These are phyloP conservation scores for Phyllotreta cruciferae DNA, from an alignment of 2,888 invertebrate genomes.

Conservation along the genomic window DNA sequence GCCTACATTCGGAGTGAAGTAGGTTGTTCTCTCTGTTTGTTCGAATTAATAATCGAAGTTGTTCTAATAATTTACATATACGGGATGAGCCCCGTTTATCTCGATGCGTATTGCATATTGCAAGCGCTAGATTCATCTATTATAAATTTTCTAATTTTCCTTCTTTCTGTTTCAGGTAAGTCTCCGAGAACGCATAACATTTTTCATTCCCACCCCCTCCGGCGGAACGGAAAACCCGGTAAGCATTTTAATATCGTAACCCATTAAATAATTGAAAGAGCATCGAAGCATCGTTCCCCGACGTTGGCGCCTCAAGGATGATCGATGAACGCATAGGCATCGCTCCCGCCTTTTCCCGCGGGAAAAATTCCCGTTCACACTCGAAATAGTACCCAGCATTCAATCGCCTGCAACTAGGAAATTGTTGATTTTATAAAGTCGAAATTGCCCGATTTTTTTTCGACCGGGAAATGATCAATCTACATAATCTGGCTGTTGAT, in stretches of 20 bases:
- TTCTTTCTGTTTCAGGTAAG: conserved; percentile 28
- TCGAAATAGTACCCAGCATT: too few species aligned
- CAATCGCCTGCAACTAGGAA: too few species aligned
- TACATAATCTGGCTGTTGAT: neutral
- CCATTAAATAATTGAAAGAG: conserved; percentile 22
- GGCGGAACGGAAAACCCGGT: conserved; percentile 18
- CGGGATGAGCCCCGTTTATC: too few species aligned
- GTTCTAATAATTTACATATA: neutral
- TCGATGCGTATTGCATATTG: neutral
- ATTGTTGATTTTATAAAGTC: too few species aligned
- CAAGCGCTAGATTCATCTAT: conserved; percentile 11
- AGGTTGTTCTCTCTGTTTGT: conserved; percentile 1
- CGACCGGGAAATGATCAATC: neutral
- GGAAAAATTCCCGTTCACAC: neutral
- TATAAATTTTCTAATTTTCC: conserved; percentile 11
- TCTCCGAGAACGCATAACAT: conserved; percentile 2
- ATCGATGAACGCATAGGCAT: conserved; percentile 16
- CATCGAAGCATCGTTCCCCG: conserved; percentile 1
- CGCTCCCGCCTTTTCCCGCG: neutral
- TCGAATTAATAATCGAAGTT: conserved; percentile 9
- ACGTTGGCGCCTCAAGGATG: conserved; percentile 9
- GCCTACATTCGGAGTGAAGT: neutral
- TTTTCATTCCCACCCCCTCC: conserved; percentile 4
- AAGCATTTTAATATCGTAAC: conserved; percentile 17
- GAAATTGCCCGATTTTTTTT: neutral